A percentile compares a stretch with the other conserved stretches of the same genome.
phyloP scores from a whole-genome alignment of 2,113 vertebrate species.

The Dipodomys ordii region DNA sequence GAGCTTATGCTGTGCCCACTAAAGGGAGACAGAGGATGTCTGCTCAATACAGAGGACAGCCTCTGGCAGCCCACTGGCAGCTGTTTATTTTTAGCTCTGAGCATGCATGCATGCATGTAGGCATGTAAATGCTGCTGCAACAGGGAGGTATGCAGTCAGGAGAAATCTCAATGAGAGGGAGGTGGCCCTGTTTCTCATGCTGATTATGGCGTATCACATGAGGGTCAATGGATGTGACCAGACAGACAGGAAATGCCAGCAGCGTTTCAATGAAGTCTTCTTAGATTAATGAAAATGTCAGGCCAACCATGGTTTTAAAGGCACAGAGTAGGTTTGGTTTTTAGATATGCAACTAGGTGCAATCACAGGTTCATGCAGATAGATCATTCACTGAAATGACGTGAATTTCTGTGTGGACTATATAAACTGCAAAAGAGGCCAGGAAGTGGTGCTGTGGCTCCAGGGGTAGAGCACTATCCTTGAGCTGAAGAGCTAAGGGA shows the following conservation, averaged over 20 bases:
- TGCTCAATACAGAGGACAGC: constrained; percentile 44
- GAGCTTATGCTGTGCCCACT: constrained; percentile 12
- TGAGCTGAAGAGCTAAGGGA: too few species aligned
- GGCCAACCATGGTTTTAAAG: constrained; percentile 50
- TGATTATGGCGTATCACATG: constrained; percentile 69
- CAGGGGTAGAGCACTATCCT: too few species aligned
- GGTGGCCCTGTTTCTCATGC: constrained; percentile 32
- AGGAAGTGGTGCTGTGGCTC: too few species aligned
- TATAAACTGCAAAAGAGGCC: background rate
- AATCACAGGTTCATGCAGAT: background rate
- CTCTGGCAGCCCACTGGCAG: constrained; percentile 55
- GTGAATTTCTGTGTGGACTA: background rate
- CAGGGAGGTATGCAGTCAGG: constrained; percentile 67
- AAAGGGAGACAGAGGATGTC: constrained; percentile 6
- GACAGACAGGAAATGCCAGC: constrained; percentile 12
- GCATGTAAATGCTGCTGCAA: constrained; percentile 60
- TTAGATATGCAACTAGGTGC: background rate
- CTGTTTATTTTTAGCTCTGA: constrained; percentile 71
- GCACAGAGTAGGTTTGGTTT: constrained; percentile 34
- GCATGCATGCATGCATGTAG: constrained; percentile 35
- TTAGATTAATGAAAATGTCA: constrained; percentile 70
- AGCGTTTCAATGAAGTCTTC: constrained; percentile 66
- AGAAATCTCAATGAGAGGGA: constrained; percentile 74
- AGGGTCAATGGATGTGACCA: constrained; percentile 83
- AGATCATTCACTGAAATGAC: background rate